Evolutionary conservation across 2,113 vertebrate genomes (phyloP).

Genomic region (Hassar affinis): DNA sequence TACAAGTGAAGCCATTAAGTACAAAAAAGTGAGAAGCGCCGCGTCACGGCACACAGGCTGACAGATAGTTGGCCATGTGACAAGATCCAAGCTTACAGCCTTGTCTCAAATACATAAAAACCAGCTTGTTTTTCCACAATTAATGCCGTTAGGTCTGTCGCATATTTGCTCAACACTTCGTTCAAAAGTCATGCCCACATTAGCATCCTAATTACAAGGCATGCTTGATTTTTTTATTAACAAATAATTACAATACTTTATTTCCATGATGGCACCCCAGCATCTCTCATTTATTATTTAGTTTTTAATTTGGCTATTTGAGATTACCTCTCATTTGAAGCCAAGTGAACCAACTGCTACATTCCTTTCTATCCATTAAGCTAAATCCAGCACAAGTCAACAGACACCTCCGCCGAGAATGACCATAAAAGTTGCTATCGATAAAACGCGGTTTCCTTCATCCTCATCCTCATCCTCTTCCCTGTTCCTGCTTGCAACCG

Average conservation of each 20-base stretch:
- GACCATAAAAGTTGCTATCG: slow-evolving; percentile 74
- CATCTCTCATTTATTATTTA: slow-evolving; percentile 80
- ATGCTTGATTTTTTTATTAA: slow-evolving; percentile 51
- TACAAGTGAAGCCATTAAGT: slow-evolving; percentile 11
- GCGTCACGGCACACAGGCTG: slow-evolving; percentile 8
- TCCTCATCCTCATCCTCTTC: slow-evolving; percentile 72
- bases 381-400: slow-evolving; percentile 69
- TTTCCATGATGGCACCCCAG: slow-evolving; percentile 65
- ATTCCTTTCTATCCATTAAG: slow-evolving; percentile 74
- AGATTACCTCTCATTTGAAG: slow-evolving; percentile 73
- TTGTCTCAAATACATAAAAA: slow-evolving; percentile 16
- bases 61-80: slow-evolving; percentile 26
- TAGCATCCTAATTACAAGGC: slow-evolving; percentile 38
- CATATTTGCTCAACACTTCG: not conserved
- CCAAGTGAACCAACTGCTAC: slow-evolving; percentile 70
- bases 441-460: slow-evolving; percentile 70
- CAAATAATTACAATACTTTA: slow-evolving; percentile 73
- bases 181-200: slow-evolving; percentile 35
- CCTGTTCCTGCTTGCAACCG: slow-evolving; percentile 59
- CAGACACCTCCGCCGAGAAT: slow-evolving; percentile 70
- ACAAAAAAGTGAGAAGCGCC: slow-evolving; percentile 8
- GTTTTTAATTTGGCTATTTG: slow-evolving; percentile 79
- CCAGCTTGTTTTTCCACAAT: slow-evolving; percentile 17
- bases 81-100: slow-evolving; percentile 23
- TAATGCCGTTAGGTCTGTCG: slow-evolving; percentile 43